A percentile compares a stretch with the other conserved stretches of the same genome.
Conservation (phyloP, 2,888 invertebrate genomes). For the Meteorus cinctellus region DNA sequence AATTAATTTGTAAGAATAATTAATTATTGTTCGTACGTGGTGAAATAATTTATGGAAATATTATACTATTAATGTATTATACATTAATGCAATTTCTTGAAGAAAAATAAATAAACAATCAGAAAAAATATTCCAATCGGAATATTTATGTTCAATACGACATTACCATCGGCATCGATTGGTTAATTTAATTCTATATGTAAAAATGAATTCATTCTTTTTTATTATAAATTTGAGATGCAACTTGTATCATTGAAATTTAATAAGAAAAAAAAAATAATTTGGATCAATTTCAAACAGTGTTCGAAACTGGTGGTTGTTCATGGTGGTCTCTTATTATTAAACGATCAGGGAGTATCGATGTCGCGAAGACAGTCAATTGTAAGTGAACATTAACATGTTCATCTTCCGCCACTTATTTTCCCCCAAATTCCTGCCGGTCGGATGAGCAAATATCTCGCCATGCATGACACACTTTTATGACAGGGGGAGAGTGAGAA, state of each 20-base stretch:
- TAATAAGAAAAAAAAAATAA: constrained; percentile 27
- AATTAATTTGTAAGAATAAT: no score
- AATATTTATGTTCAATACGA: no score
- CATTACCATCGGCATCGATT: no score
- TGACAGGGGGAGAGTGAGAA: neutral
- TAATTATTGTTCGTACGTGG: no score
- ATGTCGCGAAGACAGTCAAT: constrained; percentile 14
- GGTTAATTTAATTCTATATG: no score
- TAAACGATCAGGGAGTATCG: constrained; percentile 15
- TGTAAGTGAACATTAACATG: constrained; percentile 18
- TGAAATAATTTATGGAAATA: no score
- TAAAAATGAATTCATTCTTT: no score
- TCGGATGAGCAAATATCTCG: neutral
- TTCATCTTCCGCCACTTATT: neutral
- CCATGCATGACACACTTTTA: neutral
- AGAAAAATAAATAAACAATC: no score
- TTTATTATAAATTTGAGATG: neutral
- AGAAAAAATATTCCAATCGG: no score
- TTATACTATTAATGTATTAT: no score
- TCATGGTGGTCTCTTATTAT: constrained; percentile 29
- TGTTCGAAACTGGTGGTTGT: constrained; percentile 44
- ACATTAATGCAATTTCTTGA: no score
- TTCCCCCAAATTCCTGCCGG: neutral
- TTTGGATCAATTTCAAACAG: constrained; percentile 52
- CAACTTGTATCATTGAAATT: constrained; percentile 2